Base-by-base conservation (phyloP, 2,113 vertebrate genomes). In the Notarius lentiginosus region DNA sequence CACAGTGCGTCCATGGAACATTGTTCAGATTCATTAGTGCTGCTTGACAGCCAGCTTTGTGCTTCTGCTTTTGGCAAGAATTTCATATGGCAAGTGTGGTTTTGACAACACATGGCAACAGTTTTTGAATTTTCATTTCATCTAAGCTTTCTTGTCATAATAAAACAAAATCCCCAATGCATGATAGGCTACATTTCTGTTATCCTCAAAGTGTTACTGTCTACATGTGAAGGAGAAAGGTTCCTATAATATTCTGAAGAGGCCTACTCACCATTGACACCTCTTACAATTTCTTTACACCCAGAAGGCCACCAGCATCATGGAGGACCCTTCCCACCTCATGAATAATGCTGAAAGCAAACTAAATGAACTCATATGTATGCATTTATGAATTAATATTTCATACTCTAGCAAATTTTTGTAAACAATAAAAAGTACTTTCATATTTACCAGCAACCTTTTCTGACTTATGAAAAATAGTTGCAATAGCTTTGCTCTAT, bases 21-120 rank as follows among this genome's bases (percentile, higher is more conserved):
- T 90, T 91, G 84, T 85, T 82, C 53, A n/a, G 87, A 88, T 91
- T 94, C 92, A 94, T 93, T 93, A 92, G 92, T 92, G 89, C 91
- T 93, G 92, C 92, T 90, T 89, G 91, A 91, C 90, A 90, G 91
- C 90, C 63, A 82, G 30, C 72, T 79, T 84, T 79, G 85, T 73
- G 63, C 77, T 49, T 72, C 24, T 82, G 86, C 51, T 49, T 55
- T 79, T 22, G 68, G 83, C 34, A n/a, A n/a, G 68, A 75, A 58
- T 34, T 79, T 58, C 8, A 10, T 17, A 20, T 79, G 55, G 53
- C n/a, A 58, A 34, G 12, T 79, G 51, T 56, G 47, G 24, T 55
- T 55, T 27, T 79, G 51, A 24, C 75, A 77, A 55, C 24, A 53
- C 51, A 53, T 51, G 51, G 51, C 24, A 77, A 27, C 14, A 27